Conservation (phyloP, 2,797 vertebrate species). For the Anolis apletophallus region DNA sequence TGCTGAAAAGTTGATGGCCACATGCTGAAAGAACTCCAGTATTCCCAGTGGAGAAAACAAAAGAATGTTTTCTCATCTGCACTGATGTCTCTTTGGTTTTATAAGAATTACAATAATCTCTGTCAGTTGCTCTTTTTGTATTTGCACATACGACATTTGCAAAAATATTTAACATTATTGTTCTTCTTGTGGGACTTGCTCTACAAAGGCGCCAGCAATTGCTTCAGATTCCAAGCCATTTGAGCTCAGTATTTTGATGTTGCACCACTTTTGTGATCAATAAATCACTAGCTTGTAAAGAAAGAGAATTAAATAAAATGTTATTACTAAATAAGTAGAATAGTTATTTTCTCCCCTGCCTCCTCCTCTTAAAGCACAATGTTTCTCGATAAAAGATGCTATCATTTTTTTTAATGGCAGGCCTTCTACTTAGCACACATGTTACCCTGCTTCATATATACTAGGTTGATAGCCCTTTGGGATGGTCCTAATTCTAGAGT, state of each 20-base stretch:
- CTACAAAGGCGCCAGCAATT: slow-evolving; percentile 32
- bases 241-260: slow-evolving; percentile 42
- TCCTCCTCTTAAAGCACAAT: not conserved
- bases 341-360: slow-evolving; percentile 43
- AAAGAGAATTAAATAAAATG: slow-evolving; percentile 44
- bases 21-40: slow-evolving; percentile 50
- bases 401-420: slow-evolving; percentile 51
- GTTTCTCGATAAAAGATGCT: slow-evolving; percentile 52
- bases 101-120: slow-evolving; percentile 64
- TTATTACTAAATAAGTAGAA: slow-evolving; percentile 42
- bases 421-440: slow-evolving; percentile 25
- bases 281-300: slow-evolving; percentile 46
- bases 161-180: slow-evolving; percentile 53
- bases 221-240: slow-evolving; percentile 39
- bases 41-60: slow-evolving; percentile 62
- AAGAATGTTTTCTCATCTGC: slow-evolving; percentile 58
- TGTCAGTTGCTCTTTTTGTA: slow-evolving; percentile 48
- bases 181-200: slow-evolving; percentile 18
- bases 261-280: slow-evolving; percentile 35
- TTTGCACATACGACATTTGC: slow-evolving; percentile 35
- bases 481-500: slow-evolving; percentile 41
- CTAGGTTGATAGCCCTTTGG: slow-evolving; percentile 50
- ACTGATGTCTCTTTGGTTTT: slow-evolving; percentile 56
- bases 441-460: slow-evolving; percentile 24
- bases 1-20: slow-evolving; percentile 59